These are phyloP conservation scores for Hydrolagus affinis DNA, from an alignment of 2,113 vertebrate species.

Conservation along the genomic window DNA sequence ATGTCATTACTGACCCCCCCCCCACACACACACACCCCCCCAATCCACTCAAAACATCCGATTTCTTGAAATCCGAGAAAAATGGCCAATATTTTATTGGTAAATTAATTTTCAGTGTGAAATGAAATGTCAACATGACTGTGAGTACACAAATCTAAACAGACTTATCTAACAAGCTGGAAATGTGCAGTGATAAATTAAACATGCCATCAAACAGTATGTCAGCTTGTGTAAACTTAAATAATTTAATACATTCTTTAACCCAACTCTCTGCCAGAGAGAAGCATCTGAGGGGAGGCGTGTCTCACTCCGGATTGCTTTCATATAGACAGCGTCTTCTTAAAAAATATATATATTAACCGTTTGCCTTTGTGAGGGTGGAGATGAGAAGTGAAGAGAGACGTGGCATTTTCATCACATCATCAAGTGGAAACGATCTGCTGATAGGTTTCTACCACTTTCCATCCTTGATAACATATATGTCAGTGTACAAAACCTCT, in stretches of 20 bases:
- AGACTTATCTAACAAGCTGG: neutral
- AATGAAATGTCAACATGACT: neutral
- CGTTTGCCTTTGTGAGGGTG: neutral
- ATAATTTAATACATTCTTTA: slow-evolving; percentile 12
- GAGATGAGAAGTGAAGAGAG: neutral
- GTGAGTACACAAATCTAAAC: neutral
- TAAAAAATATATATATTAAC: neutral
- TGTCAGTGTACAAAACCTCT: too few relatives aligned
- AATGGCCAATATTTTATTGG: too few relatives aligned
- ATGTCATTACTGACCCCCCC: too few relatives aligned
- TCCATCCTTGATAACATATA: neutral
- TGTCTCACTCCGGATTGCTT: neutral
- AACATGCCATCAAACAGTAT: neutral
- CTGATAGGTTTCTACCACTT: neutral
- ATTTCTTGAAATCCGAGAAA: too few relatives aligned
- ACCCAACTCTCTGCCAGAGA: neutral
- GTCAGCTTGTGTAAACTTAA: neutral
- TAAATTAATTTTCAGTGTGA: neutral
- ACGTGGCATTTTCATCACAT: neutral
- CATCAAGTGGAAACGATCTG: neutral
- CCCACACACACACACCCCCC: too few relatives aligned
- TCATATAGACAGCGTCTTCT: neutral
- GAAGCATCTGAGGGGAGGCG: neutral
- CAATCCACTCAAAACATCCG: too few relatives aligned
- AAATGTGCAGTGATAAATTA: neutral